Base-by-base conservation (phyloP, 1,140 invertebrate species). In the Chironomus striatipennis region DNA sequence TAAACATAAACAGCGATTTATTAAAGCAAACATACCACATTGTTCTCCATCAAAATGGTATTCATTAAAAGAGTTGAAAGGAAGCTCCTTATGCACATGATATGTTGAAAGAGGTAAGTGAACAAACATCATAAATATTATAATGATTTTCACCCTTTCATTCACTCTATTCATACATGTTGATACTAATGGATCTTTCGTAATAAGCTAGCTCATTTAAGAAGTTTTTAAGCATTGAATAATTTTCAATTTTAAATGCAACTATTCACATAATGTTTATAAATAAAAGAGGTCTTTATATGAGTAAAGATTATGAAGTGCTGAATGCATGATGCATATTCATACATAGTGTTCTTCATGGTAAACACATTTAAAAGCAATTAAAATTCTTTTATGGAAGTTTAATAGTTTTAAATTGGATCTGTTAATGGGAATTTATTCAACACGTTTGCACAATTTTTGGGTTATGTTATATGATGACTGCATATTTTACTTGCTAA, bases 351-450 rank as follows among this genome's bases (percentile, higher is more conserved):
- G 47, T 57, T 57, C 15, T 12, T n/a, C 47, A 15, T 57, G 47
- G n/a, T 57, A 57, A 57, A 57, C 47, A 57, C 9, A 57, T 57
- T 57, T 57, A 57, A 57, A 57, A 57, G 47, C 47, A 57, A 57
- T 57, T 57, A 57, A 57, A 34, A 34, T 34, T 34, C 24, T 34
- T 34, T 34, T 34, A 34, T 34, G 24, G 24, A 34, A 34, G 24
- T 34, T 34, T 34, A 34, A 34, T 34, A 34, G 24, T 34, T 34
- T 34, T 34, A 1, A 34, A n/a, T n/a, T 34, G 24, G 24, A n/a
- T 34, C 5, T 34, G 24, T 34, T 34, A 34, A 34, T 98, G 78
- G 91, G 5, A n/a, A n/a, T n/a, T n/a, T 34, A 34, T 34, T 34
- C 24, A 34, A 34, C 24, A 34, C 24, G 24, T 34, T 34, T 34